phyloP scores from a whole-genome alignment of 2,113 vertebrate species.

The Lasiurus cinereus region DNA sequence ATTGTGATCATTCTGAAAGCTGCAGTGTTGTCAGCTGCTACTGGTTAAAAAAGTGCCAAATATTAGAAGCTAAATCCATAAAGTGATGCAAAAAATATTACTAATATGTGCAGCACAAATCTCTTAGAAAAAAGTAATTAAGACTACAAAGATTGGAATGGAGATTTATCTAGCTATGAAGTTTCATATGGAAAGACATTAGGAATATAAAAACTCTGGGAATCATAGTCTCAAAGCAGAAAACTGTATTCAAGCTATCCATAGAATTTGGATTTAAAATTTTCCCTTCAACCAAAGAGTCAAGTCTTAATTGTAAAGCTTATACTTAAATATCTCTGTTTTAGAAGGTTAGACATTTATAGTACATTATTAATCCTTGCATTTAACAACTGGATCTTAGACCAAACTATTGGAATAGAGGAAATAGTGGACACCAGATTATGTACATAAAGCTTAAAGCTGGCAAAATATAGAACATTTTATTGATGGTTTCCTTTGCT shows the following conservation, averaged over 20 bases:
- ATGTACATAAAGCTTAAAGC: not conserved
- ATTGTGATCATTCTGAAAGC: not conserved
- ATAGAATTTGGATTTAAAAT: not conserved
- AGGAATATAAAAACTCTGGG: not conserved
- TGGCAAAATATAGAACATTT: not conserved
- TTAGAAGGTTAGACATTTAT: not conserved
- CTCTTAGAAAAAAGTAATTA: not conserved
- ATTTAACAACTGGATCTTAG: not conserved
- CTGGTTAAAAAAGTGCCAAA: not conserved
- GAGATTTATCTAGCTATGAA: not conserved
- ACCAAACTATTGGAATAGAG: not conserved
- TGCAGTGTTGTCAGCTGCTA: not conserved
- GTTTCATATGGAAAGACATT: not conserved
- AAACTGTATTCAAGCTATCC: conserved; percentile 6
- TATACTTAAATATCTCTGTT: not conserved
- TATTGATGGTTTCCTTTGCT: not conserved
- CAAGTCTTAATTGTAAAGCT: not conserved
- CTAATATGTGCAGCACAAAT: not conserved
- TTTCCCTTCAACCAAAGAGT: not conserved
- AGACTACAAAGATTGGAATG: not conserved
- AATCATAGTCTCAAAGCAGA: not conserved
- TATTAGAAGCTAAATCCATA: not conserved
- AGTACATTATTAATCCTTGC: not conserved
- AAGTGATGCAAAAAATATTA: not conserved
- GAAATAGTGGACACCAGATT: not conserved